These are phyloP conservation scores for Gopherus evgoodei DNA, from an alignment of 2,113 vertebrate genomes.

Conservation along the genomic window DNA sequence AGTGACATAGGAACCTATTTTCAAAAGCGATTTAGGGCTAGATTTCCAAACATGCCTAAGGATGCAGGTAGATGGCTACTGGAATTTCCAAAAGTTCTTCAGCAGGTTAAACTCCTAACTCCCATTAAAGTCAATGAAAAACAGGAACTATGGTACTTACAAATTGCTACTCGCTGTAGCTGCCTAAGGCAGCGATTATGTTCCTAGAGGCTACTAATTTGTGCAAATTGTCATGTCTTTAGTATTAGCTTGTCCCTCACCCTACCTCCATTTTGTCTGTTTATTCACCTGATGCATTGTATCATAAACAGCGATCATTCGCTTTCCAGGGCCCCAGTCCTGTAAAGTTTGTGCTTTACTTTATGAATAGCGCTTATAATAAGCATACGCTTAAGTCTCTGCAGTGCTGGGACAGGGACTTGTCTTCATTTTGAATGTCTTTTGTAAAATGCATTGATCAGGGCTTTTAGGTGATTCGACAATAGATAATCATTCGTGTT, in stretches of 20 bases:
- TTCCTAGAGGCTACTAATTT: background rate
- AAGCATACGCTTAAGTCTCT: background rate
- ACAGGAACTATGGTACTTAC: background rate
- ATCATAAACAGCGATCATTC: background rate
- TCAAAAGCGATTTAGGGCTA: accelerated
- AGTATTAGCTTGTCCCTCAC: background rate
- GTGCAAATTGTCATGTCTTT: background rate
- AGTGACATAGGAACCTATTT: background rate
- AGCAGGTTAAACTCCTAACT: background rate
- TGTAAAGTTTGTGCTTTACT: background rate
- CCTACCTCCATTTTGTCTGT: background rate
- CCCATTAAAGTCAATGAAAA: background rate
- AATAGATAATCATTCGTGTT: background rate
- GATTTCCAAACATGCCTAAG: background rate
- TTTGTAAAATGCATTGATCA: background rate
- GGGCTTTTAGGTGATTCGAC: background rate
- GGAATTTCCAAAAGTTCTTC: background rate
- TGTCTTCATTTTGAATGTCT: background rate
- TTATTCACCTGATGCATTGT: background rate
- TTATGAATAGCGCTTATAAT: background rate
- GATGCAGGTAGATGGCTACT: accelerated
- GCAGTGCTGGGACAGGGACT: background rate
- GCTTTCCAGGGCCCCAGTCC: background rate
- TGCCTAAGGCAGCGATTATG: background rate
- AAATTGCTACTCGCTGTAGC: background rate